Evolutionary conservation across 1,140 invertebrate species (phyloP).

Genomic region (Lutraria rhynchaena): DNA sequence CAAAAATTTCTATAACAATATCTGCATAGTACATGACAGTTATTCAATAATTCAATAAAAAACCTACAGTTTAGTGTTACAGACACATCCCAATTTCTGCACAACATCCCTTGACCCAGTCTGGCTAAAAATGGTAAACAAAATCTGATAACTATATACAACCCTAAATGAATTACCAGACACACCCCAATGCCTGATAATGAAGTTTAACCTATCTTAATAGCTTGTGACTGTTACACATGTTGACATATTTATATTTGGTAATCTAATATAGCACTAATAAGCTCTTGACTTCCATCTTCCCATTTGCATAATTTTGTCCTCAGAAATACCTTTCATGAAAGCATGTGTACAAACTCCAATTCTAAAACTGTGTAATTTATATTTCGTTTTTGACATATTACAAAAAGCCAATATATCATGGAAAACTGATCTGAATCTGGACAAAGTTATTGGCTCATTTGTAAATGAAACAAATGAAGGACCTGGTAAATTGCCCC

Average conservation of each 20-base stretch:
- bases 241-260: neutral
- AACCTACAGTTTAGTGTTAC: no score
- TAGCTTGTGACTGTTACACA: neutral
- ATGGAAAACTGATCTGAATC: neutral
- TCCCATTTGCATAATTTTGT: constrained; percentile 9
- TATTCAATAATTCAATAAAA: no score
- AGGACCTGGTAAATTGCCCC: neutral
- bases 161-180: no score
- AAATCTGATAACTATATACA: no score
- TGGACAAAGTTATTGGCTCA: neutral
- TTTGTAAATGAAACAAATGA: neutral
- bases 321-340: neutral
- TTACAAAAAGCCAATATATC: neutral
- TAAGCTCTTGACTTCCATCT: constrained; percentile 13
- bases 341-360: constrained; percentile 13
- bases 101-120: no score
- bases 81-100: no score
- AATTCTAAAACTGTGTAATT: constrained; percentile 21
- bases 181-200: constrained; percentile 8
- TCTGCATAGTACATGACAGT: no score
- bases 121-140: no score
- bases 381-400: neutral
- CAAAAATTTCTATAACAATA: no score
- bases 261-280: neutral
- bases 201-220: no score